Evolutionary conservation across 2,113 vertebrate genomes (phyloP).

Genomic region (Tiliqua scincoides): DNA sequence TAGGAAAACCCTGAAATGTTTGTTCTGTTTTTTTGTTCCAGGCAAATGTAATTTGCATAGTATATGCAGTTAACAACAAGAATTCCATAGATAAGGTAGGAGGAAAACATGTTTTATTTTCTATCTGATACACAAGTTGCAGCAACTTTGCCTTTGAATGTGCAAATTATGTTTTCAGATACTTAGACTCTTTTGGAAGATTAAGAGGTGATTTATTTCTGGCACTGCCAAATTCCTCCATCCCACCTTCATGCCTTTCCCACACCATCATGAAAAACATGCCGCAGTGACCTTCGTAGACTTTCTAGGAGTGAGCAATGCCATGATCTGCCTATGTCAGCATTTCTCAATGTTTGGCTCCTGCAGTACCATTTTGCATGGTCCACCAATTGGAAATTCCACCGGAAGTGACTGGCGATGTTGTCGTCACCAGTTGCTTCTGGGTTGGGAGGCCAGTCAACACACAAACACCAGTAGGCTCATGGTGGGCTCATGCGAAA

Average conservation of each 20-base stretch:
- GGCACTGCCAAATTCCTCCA: neutral
- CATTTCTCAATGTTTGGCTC: no score
- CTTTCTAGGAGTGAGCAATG: neutral
- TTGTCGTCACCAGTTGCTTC: no score
- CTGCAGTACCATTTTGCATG: no score
- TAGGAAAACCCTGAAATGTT: neutral
- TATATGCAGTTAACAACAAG: constrained; percentile 98
- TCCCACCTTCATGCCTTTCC: neutral
- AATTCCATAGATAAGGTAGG: constrained; percentile 98
- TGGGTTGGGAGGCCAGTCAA: no score
- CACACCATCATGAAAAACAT: neutral
- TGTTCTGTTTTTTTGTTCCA: constrained; percentile 69
- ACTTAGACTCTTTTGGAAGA: neutral
- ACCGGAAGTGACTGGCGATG: no score
- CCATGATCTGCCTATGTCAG: no score
- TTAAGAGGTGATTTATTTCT: neutral
- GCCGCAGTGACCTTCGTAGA: neutral
- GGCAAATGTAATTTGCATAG: constrained; percentile 99
- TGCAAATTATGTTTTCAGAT: neutral
- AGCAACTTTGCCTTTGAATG: neutral
- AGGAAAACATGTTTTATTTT: constrained; percentile 29
- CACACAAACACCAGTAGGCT: no score
- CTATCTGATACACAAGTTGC: neutral
- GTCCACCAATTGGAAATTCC: no score
- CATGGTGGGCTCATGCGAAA: no score